Percentiles rank a stretch among this genome's conserved stretches.
These are phyloP conservation scores for Diabrotica virgifera DNA, from an alignment of 1,140 invertebrate species.

Conservation along the genomic window DNA sequence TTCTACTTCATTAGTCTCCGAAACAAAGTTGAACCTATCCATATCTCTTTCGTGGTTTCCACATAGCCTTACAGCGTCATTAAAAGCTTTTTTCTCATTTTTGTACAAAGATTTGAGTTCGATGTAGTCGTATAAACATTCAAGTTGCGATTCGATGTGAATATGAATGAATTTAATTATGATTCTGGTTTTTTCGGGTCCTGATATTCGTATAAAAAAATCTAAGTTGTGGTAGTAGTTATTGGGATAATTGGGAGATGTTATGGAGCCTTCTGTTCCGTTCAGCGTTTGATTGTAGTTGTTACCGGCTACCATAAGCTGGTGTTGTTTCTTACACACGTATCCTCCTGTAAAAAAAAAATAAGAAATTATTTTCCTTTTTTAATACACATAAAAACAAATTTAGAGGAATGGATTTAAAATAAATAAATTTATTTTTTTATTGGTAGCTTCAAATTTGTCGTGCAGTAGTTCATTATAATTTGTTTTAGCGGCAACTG, in stretches of 20 bases:
- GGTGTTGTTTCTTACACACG: slow-evolving; percentile 43
- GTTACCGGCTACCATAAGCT: slow-evolving; percentile 32
- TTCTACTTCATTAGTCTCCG: slow-evolving; percentile 56
- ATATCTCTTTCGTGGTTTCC: slow-evolving; percentile 56
- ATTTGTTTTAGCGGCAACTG: no score
- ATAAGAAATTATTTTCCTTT: background rate
- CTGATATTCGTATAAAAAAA: slow-evolving; percentile 60
- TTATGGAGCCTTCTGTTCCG: slow-evolving; percentile 55
- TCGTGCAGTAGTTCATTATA: no score
- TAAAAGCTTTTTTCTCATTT: slow-evolving; percentile 12
- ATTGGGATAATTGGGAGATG: slow-evolving; percentile 62
- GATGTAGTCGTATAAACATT: slow-evolving; percentile 76
- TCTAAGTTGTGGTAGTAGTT: slow-evolving; percentile 67
- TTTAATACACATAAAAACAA: no score
- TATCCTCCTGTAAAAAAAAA: slow-evolving; percentile 58
- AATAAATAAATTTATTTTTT: no score
- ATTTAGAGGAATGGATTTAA: no score
- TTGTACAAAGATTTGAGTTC: slow-evolving; percentile 48
- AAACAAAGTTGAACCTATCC: slow-evolving; percentile 60
- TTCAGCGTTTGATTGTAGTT: slow-evolving; percentile 52
- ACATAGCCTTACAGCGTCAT: slow-evolving; percentile 51
- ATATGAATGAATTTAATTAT: slow-evolving; percentile 64
- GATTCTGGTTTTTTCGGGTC: slow-evolving; percentile 59
- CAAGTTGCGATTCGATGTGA: slow-evolving; percentile 68
- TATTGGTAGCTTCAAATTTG: no score